Evolutionary conservation across 1,140 invertebrate genomes (phyloP).

Genomic region (Mercenaria mercenaria): DNA sequence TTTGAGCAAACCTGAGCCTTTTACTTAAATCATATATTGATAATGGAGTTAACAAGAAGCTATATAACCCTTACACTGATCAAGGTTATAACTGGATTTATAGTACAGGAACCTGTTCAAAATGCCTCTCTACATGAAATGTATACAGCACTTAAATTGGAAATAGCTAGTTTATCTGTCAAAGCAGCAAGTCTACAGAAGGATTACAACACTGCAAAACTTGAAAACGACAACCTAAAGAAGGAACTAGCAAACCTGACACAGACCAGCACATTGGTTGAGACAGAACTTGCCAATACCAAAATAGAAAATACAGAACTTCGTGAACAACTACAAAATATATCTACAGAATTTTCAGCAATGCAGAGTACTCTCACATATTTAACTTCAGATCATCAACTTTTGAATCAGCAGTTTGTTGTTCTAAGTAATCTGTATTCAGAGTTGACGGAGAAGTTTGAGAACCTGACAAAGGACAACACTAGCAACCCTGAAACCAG

Average conservation of each 20-base stretch:
- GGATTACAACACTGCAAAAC: neutral
- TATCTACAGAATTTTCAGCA: neutral
- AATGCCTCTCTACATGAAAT: slow-evolving; percentile 5
- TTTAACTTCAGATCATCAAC: neutral
- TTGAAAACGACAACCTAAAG: slow-evolving; percentile 11
- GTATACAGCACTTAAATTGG: neutral
- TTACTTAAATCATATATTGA: neutral
- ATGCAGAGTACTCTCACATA: neutral
- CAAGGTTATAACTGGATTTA: neutral
- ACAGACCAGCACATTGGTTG: neutral
- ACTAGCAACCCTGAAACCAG: too few relatives aligned
- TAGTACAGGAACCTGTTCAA: neutral
- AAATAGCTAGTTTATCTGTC: neutral
- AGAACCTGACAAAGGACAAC: neutral
- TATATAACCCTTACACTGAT: neutral
- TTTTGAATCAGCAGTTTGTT: neutral
- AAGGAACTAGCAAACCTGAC: neutral
- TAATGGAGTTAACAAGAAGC: neutral
- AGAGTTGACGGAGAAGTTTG: neutral
- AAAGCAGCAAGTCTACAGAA: neutral
- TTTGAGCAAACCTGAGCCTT: too few relatives aligned
- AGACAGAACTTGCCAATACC: neutral
- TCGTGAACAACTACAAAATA: neutral
- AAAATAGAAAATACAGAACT: neutral
- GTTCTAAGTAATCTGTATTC: neutral